phyloP scores from a whole-genome alignment of 2,888 invertebrate genomes.

The Drosophila fulvimacula region DNA sequence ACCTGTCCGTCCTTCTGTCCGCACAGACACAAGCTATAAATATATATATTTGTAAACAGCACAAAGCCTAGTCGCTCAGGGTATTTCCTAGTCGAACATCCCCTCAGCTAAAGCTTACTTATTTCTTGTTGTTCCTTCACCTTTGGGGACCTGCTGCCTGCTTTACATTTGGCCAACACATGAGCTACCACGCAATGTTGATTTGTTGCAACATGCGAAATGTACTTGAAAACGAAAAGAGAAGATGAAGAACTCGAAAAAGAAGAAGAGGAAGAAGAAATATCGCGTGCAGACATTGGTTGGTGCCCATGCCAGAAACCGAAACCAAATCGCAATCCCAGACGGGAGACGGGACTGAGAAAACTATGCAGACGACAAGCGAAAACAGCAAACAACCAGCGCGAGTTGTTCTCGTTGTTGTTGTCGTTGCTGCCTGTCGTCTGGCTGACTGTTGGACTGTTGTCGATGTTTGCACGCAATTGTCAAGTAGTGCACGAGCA shows the following conservation, averaged over 20 bases:
- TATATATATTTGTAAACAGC: no score
- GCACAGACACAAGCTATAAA: not conserved
- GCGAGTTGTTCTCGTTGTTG: conserved; percentile 15
- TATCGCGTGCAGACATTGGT: conserved; percentile 77
- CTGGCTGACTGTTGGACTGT: conserved; percentile 41
- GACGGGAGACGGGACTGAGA: conserved; percentile 61
- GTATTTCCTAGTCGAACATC: not conserved
- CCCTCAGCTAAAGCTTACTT: no score
- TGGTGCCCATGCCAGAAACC: conserved; percentile 29
- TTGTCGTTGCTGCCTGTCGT: conserved; percentile 39
- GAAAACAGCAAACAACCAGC: conserved; percentile 28
- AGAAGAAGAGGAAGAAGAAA: conserved; percentile 1
- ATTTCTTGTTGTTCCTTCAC: not conserved
- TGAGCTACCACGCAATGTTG: conserved; percentile 55
- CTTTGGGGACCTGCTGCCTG: conserved; percentile 21
- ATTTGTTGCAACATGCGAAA: conserved; percentile 49
- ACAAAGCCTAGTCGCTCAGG: no score
- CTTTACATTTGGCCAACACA: conserved; percentile 34
- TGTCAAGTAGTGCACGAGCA: conserved; percentile 68
- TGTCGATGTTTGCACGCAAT: conserved; percentile 77
- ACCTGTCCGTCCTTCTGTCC: not conserved
- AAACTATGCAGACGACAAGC: conserved; percentile 68
- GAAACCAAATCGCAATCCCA: conserved; percentile 66
- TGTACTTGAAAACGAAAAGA: conserved; percentile 62
- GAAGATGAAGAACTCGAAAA: not conserved